Evolutionary conservation across 64 coral and sea anemone species (phyloP), one percentile per base, ranked within the genome.

Genomic region (Dendronephthya gigantea): DNA sequence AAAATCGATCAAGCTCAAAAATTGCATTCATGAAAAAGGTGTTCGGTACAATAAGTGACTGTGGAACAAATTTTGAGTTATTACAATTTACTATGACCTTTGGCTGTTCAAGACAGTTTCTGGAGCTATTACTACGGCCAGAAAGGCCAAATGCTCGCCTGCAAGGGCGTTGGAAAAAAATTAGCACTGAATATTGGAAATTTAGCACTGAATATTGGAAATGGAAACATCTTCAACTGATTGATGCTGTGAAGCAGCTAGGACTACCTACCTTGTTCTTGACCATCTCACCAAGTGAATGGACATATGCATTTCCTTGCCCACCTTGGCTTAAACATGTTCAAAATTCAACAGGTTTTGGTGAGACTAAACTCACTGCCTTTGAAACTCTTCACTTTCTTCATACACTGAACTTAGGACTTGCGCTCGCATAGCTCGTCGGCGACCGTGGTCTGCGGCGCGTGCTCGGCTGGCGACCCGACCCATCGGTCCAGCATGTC

Each of bases 51-150:
- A 84, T 92, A 27, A 19, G 51, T 1, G 91, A 92, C 33, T 92
- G 85, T 45, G 11, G 43, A 10, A 33, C 88, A 7, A 14, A 32
- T 7, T 92, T 52, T 49, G 91, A 92, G 2, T 15, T 92, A 0
- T 29, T 92, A 0, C 88, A 92, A 22, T 52, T 52, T 52, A 52
- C 9, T 52, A 52, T 52, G 50, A 52, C 8, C 13, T 52, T 12
- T 92, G 91, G 91, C 5, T 92, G 0, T 92, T 85, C 39, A 88
- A 88, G 7, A 85, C 83, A 0, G 87, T 92, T n/a, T n/a, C n/a
- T n/a, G n/a, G n/a, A n/a, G n/a, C n/a, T n/a, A n/a, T n/a, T n/a
- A n/a, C n/a, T n/a, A 68, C 90, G 0, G 48, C 74, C 23, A 10
- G 39, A 16, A 27, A 0, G 22, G 23, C 31, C 1, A n/a, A 50